Evolutionary conservation across 2,113 vertebrate genomes (phyloP), one percentile per base, ranked within the genome.

Genomic region (Ophthalmolycus amberensis): DNA sequence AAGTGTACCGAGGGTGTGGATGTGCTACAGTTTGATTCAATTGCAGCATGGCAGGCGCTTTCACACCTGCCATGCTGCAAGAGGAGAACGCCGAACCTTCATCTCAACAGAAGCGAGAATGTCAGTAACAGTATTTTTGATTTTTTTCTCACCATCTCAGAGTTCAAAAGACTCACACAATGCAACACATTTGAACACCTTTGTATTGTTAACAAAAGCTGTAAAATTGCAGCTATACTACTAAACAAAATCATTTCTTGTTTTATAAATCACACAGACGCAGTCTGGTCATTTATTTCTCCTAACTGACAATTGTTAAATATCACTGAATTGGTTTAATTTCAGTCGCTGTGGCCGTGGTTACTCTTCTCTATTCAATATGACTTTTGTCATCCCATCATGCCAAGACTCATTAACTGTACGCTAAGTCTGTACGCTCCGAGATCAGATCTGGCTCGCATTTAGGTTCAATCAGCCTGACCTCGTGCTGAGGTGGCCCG

Each of bases 11-110:
- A 69, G 27, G 72, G 1, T 70, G 75, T 70, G 38, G 71, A 77
- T 75, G 74, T 83, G 79, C 42, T 32, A 34, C 68, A 37, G 69
- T 79, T 79, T 72, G 62, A 66, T 72, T 84, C 15, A 38, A 22
- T 71, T 75, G 56, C 38, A 32, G 50, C 44, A 3, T 8, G 44
- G 14, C 71, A 85, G 71, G 54, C 59, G 42, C 34, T 15, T 42
- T 37, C 32, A 6, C 65, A 75, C 64, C 71, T 75, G 68, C 18
- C 22, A 11, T 12, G 52, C 52, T 10, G 20, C n/a, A 25, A 9
- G 52, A 10, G 54, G 18, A 50, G 44, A 70, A 68, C n/a, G 59
- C 46, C 48, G 8, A 79, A 16, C 9, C 34, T n/a, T 70, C 15
- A 62, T 48, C 22, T 5, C 12, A 71, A 62, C 66, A 1, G 50